Evolutionary conservation across 2,113 vertebrate genomes (phyloP).

Genomic region (Polypterus bichir): DNA sequence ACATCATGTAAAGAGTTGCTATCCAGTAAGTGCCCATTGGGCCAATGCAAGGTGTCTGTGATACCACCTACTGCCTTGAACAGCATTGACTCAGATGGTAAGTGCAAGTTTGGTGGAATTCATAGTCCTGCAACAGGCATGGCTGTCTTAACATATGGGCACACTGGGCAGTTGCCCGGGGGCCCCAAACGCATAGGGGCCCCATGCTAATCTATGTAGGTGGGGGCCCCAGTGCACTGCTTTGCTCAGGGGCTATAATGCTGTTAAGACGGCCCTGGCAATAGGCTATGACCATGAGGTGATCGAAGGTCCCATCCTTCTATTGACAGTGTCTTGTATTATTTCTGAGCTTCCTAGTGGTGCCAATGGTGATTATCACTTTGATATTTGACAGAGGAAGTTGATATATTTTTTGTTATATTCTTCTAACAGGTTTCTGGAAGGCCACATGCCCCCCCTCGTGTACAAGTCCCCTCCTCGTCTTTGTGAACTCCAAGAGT

Average conservation of each 20-base stretch:
- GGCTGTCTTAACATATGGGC: no score
- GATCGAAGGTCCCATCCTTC: no score
- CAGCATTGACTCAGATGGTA: conserved; percentile 96
- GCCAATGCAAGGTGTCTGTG: conserved; percentile 91
- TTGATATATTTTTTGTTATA: conserved; percentile 8
- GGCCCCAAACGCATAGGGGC: no score
- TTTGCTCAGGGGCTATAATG: no score
- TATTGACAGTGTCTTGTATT: no score
- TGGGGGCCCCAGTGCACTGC: no score
- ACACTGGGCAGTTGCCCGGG: no score
- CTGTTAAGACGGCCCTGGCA: no score
- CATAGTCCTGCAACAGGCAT: no score
- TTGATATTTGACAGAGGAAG: neutral
- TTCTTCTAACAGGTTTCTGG: conserved; percentile 71
- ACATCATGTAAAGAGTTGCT: conserved; percentile 77
- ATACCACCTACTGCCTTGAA: conserved; percentile 93
- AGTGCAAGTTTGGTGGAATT: conserved; percentile 22
- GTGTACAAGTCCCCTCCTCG: conserved; percentile 83
- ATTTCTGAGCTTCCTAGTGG: neutral
- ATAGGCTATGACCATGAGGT: neutral
- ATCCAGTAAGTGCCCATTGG: conserved; percentile 81
- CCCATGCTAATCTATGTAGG: no score
- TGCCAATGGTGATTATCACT: neutral
- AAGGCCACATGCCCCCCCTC: conserved; percentile 90
- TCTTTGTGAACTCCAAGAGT: conserved; percentile 94